These are phyloP conservation scores for Archocentrus centrarchus DNA, from an alignment of 2,113 vertebrate species.

Conservation along the genomic window DNA sequence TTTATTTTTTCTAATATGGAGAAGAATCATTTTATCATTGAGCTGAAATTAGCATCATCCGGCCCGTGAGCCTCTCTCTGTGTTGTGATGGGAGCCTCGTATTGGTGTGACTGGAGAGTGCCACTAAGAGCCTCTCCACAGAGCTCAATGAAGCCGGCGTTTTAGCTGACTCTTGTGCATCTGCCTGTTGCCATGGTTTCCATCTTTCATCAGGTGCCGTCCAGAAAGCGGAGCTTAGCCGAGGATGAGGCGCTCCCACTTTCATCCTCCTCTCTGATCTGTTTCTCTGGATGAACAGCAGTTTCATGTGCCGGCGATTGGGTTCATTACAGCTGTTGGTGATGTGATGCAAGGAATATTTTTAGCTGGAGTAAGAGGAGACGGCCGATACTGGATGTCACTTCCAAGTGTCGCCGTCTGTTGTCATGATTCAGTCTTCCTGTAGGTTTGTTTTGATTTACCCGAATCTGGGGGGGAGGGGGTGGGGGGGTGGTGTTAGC, in stretches of 20 bases:
- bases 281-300: constrained; percentile 14
- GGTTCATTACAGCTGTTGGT: not conserved
- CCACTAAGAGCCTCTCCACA: constrained; percentile 53
- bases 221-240: constrained; percentile 55
- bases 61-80: constrained; percentile 26
- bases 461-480: constrained; percentile 52
- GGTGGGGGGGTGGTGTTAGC: constrained; percentile 25
- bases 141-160: constrained; percentile 52
- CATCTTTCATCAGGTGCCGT: constrained; percentile 76
- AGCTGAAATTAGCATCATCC: constrained; percentile 6
- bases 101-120: constrained; percentile 38
- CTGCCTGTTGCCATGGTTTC: constrained; percentile 83
- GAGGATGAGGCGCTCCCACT: constrained; percentile 48
- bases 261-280: constrained; percentile 62
- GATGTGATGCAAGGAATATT: constrained; percentile 18
- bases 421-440: constrained; percentile 24
- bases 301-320: constrained; percentile 1
- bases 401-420: not conserved
- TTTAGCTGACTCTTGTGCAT: constrained; percentile 76
- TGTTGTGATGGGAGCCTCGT: constrained; percentile 52
- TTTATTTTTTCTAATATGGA: not conserved
- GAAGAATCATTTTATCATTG: not conserved
- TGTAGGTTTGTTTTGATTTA: constrained; percentile 68
- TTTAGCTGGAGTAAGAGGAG: constrained; percentile 35
- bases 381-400: constrained; percentile 35